Evolutionary conservation across 2,888 invertebrate species (phyloP).

Genomic region (Piscicola geometra): DNA sequence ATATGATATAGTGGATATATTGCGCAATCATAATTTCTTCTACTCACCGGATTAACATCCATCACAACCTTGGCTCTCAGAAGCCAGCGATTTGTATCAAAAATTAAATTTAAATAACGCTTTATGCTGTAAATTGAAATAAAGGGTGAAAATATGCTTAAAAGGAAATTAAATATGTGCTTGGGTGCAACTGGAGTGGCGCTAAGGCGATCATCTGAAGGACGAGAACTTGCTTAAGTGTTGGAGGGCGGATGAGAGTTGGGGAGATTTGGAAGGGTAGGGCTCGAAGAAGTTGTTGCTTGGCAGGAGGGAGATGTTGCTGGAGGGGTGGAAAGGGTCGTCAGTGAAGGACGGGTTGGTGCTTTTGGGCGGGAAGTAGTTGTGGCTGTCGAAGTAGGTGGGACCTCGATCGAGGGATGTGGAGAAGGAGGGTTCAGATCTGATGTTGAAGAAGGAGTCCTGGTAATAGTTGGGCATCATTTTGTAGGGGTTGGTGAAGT

Average conservation of each 20-base stretch:
- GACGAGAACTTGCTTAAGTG: constrained; percentile 9
- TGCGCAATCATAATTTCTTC: no score
- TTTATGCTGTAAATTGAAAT: constrained; percentile 1
- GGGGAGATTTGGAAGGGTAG: constrained; percentile 13
- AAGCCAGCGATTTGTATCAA: no score
- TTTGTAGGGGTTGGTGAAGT: constrained; percentile 6
- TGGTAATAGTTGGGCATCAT: background rate
- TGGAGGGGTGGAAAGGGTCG: background rate
- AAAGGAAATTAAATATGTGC: no score
- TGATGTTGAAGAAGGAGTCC: constrained; percentile 6
- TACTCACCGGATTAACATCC: no score
- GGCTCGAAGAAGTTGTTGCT: constrained; percentile 10
- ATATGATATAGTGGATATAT: no score
- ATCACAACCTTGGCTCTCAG: no score
- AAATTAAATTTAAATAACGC: no score
- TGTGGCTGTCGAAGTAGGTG: constrained; percentile 3
- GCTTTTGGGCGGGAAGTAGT: constrained; percentile 2
- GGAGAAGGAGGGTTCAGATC: background rate
- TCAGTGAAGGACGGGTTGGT: background rate
- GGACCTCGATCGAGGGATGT: background rate
- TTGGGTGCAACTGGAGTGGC: no score
- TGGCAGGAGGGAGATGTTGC: background rate
- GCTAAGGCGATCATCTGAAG: constrained; percentile 20
- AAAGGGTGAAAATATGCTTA: background rate
- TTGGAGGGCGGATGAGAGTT: constrained; percentile 16